phyloP scores from a whole-genome alignment of 1,140 invertebrate species.

The Bombus balteatus region DNA sequence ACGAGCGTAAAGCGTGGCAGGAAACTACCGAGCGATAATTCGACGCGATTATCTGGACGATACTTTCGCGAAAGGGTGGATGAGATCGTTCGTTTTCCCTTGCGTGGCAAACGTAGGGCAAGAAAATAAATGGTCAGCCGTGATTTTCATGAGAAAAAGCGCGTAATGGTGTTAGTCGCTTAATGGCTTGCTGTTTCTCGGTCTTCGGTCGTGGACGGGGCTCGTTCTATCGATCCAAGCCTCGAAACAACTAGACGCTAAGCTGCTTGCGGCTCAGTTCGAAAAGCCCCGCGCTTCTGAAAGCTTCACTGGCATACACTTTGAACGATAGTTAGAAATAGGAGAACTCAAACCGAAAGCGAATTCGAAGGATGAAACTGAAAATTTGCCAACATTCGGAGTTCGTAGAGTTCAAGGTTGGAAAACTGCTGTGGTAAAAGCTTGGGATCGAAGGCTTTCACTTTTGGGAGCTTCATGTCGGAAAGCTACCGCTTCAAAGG shows the following conservation, averaged over 20 bases:
- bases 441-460: background rate
- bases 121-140: slow-evolving; percentile 21
- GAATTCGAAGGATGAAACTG: background rate
- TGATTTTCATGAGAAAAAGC: slow-evolving; percentile 41
- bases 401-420: background rate
- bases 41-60: background rate
- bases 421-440: background rate
- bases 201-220: slow-evolving; percentile 12
- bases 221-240: background rate
- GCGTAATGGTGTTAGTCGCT: slow-evolving; percentile 16
- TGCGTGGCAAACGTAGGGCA: background rate
- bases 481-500: background rate
- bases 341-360: too few relatives aligned
- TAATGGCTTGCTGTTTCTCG: slow-evolving; percentile 38
- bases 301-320: background rate
- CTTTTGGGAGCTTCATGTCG: background rate
- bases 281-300: slow-evolving; percentile 1
- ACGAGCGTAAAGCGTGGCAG: background rate
- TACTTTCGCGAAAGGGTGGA: background rate
- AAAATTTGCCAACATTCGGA: background rate
- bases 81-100: background rate
- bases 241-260: slow-evolving; percentile 11
- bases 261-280: slow-evolving; percentile 8
- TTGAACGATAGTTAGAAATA: background rate
- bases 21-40: slow-evolving; percentile 4